Percentiles rank a stretch among this genome's conserved stretches.
These are phyloP conservation scores for Pseudomyrmex pallidus DNA, from an alignment of 1,140 invertebrate genomes.

Conservation along the genomic window DNA sequence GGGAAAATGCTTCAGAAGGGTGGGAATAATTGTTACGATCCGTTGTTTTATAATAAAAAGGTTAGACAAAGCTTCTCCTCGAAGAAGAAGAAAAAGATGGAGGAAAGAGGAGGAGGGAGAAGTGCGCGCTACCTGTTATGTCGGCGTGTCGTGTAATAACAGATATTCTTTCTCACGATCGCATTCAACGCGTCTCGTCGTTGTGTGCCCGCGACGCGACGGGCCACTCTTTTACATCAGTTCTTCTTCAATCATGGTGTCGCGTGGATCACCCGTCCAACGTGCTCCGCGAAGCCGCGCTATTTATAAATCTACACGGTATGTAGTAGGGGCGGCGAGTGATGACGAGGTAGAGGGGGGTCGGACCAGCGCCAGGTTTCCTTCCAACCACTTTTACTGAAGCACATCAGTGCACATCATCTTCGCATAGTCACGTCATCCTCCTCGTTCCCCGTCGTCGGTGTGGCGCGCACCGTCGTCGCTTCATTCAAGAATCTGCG, in stretches of 20 bases:
- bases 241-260: conserved; percentile 39
- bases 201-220: not conserved
- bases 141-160: conserved; percentile 49
- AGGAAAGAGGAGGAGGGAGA: too few relatives aligned
- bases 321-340: not conserved
- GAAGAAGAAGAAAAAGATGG: not conserved
- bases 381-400: conserved; percentile 10
- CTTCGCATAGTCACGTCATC: not conserved
- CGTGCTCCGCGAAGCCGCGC: not conserved
- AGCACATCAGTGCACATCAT: not conserved
- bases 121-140: conserved; percentile 3
- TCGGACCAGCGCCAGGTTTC: not conserved
- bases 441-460: not conserved
- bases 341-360: too few relatives aligned
- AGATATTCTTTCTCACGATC: conserved; percentile 51
- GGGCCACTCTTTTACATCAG: conserved; percentile 49
- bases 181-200: not conserved
- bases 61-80: conserved; percentile 15
- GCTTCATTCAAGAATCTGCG: not conserved
- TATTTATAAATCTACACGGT: conserved; percentile 61
- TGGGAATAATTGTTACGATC: too few relatives aligned
- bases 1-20: too few relatives aligned
- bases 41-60: too few relatives aligned
- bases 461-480: too few relatives aligned
- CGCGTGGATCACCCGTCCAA: conserved; percentile 21